Conservation (phyloP, 2,113 vertebrate species). For the Cryptomyrus ogoouensis region DNA sequence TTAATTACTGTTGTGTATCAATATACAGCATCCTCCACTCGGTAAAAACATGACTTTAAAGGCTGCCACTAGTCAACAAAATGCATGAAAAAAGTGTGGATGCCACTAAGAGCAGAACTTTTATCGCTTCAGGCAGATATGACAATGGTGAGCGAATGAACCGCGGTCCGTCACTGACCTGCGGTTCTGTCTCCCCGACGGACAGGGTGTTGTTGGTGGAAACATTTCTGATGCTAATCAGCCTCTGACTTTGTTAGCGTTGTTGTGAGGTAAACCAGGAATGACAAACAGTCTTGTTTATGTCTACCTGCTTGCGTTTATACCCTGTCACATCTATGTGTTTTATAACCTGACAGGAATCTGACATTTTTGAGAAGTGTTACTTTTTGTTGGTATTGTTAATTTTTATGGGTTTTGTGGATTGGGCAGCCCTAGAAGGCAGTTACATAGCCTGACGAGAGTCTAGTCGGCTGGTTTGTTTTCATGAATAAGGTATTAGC, state of each 20-base stretch:
- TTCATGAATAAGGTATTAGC: slow-evolving; percentile 15
- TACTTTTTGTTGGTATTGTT: not conserved
- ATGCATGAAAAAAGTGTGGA: not conserved
- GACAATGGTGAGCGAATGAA: not conserved
- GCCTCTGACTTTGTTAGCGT: not conserved
- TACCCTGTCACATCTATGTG: not conserved
- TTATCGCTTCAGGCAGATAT: not conserved
- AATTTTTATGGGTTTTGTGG: not conserved
- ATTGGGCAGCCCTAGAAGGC: not conserved
- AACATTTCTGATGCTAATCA: not conserved
- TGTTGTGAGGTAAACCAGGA: not conserved
- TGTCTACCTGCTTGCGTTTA: not conserved
- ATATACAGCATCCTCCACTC: not conserved
- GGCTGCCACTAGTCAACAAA: not conserved
- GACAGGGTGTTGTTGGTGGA: not conserved
- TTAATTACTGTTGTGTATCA: not conserved
- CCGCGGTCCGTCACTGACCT: not conserved
- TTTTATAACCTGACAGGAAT: not conserved
- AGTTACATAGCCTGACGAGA: not conserved
- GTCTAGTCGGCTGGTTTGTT: not conserved
- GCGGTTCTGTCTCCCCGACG: not conserved
- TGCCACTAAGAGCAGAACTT: not conserved
- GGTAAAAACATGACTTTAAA: not conserved
- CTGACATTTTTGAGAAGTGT: not conserved
- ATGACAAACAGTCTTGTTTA: not conserved